phyloP scores from a whole-genome alignment of 1,140 invertebrate genomes.

The Portunus trituberculatus region DNA sequence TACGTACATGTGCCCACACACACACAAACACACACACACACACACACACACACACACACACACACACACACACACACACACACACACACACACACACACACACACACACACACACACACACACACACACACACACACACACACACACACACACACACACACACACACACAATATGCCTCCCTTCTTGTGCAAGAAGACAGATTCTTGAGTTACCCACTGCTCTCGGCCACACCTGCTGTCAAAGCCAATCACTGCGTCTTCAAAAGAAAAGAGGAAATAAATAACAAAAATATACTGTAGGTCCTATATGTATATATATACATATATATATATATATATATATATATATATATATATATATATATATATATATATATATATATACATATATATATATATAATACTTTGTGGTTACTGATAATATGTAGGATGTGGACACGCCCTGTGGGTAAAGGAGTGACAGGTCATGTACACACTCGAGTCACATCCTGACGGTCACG shows the following conservation, averaged over 20 bases:
- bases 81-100: too few relatives aligned
- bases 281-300: not conserved
- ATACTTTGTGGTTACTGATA: too few relatives aligned
- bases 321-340: constrained; percentile 32
- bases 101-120: too few relatives aligned
- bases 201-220: too few relatives aligned
- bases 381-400: constrained; percentile 27
- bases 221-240: too few relatives aligned
- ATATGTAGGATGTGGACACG: not conserved
- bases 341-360: constrained; percentile 55
- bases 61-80: not conserved
- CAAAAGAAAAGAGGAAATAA: too few relatives aligned
- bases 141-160: too few relatives aligned
- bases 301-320: not conserved
- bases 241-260: too few relatives aligned
- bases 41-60: not conserved
- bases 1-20: not conserved
- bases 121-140: too few relatives aligned
- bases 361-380: constrained; percentile 47
- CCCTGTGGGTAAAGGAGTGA: not conserved
- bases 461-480: not conserved
- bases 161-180: too few relatives aligned
- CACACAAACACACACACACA: not conserved
- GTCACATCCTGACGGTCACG: not conserved
- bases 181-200: too few relatives aligned